Base-by-base conservation (phyloP, 2,797 vertebrate species). In the Lateolabrax maculatus region DNA sequence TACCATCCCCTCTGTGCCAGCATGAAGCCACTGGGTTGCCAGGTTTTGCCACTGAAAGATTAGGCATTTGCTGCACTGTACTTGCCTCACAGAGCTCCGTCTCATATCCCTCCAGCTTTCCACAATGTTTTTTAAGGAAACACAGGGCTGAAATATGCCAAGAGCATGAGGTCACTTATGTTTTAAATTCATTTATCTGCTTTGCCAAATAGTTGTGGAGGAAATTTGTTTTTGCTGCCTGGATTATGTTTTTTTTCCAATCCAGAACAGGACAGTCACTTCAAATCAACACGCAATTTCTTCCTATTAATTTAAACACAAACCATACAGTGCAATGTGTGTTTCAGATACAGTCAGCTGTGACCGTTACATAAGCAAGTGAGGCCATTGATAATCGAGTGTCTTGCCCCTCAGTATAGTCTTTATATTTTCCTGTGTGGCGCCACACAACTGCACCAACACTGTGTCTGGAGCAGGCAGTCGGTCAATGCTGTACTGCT, bases 1-100 rank as follows among this genome's bases (percentile, higher is more conserved):
- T 72, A 49, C 69, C 76, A 71, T 48, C 71, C 77, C 49, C 34
- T 56, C 48, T 69, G 18, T 86, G 75, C 75, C 86, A 87, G 77
- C 68, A 41, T 55, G 48, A 56, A 68, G 51, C 76, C 49, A 25
- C 63, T 39, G 52, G 56, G 66, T 76, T 90, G 78, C 79, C 81
- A 82, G 69, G 71, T 68, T 84, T 62, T 62, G 41, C 52, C 68
- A 64, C 16, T 39, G 34, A 71, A 68, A 69, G n/a, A 66, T 61
- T 2, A 70, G 78, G 61, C 65, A 64, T 62, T 78, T 77, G 61
- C 9, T 63, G 19, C 31, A 44, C 49, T 52, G 44, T 46, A 11
- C n/a, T 67, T 5, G 34, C 56, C 57, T 7, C 65, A 46, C 75
- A 41, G n/a, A 61, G 34, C 29, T 63, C 72, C 18, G 56, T 48